Evolutionary conservation across 2,888 invertebrate species (phyloP), one percentile per base, ranked within the genome.

Genomic region (Arctia plantaginis): DNA sequence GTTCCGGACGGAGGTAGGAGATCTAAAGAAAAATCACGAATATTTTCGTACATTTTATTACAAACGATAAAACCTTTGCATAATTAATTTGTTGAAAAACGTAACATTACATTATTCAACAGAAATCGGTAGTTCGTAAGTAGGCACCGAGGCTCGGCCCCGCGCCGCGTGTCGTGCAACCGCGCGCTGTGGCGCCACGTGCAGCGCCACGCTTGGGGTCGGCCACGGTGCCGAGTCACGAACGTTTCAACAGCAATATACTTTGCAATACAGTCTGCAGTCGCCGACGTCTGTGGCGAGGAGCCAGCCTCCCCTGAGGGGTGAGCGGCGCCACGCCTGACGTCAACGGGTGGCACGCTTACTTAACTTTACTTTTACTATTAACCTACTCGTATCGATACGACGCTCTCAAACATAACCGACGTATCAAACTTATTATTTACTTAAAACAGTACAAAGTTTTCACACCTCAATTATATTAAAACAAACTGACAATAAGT

Each of bases 1-100:
- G 51, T 51, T 23, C n/a, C n/a, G n/a, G 12, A n/a, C n/a, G 51
- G 10, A n/a, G 64, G 23, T 27, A 41, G n/a, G 13, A 30, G 4
- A 30, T 35, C 30, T 47, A 76, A 82, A 77, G 66, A 65, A 82
- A 77, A 80, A 69, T 10, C 33, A 27, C 23, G 4, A 27, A 83
- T 84, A 76, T 88, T 89, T 89, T 83, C 82, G 10, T 13, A 71
- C 87, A 87, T 92, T 94, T 94, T 94, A 95, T 93, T 94, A 92
- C 85, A 94, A 94, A 94, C 91, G 88, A 92, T 93, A 94, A 94
- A 94, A 92, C 91, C 88, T 93, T 90, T 91, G 80, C 86, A 88
- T 89, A 89, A 90, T 85, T 90, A 88, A 87, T 90, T 87, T 87
- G 87, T 90, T 89, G 81, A 77, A 91, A 92, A 93, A 93, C 93